Base-by-base conservation (phyloP, 2,113 vertebrate species). In the Cryptoleucopteryx plumbea region DNA sequence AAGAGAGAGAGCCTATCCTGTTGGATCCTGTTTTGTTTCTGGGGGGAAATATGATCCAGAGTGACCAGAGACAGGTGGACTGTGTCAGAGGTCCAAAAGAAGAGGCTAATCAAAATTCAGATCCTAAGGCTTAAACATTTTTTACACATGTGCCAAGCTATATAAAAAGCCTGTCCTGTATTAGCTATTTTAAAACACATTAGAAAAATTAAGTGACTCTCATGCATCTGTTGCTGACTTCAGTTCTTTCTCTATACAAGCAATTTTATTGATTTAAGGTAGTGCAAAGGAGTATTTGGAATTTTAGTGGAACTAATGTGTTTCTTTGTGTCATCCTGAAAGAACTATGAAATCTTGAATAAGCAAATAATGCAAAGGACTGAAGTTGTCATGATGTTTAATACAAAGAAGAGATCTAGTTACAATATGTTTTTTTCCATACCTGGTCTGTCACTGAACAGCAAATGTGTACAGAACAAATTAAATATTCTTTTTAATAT, bases 161-260 rank as follows among this genome's bases (percentile, higher is more conserved):
- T 83, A 88, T 96, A 81, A 93, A 96, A 92, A 88, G 42, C n/a
- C 50, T 77, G 25, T 70, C 16, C n/a, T 80, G n/a, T 91, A 62
- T 92, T 67, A 95, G 50, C 88, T 96, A 63, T 92, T 96, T 92
- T 86, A 81, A 96, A 95, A 53, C 21, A 61, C 32, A 21, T 81
- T 80, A 66, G 62, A 93, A 93, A 94, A 95, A 88, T 56, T 17
- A 74, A 82, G 27, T 87, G 45, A 86, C 78, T 82, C 10, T 72
- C 43, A 29, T 18, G 13, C 70, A 40, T 53, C 53, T 53, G 36
- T 75, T 86, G 66, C 43, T 95, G 78, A 79, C 66, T 55, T 89
- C 13, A 66, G 22, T 71, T 93, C 50, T 90, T 92, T 66, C 53
- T 77, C 34, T 58, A 6, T 32, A 45, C 9, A 61, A 65, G 53